Evolutionary conservation across 2,797 vertebrate species (phyloP), one percentile per base, ranked within the genome.

Genomic region (Chrosomus eos): DNA sequence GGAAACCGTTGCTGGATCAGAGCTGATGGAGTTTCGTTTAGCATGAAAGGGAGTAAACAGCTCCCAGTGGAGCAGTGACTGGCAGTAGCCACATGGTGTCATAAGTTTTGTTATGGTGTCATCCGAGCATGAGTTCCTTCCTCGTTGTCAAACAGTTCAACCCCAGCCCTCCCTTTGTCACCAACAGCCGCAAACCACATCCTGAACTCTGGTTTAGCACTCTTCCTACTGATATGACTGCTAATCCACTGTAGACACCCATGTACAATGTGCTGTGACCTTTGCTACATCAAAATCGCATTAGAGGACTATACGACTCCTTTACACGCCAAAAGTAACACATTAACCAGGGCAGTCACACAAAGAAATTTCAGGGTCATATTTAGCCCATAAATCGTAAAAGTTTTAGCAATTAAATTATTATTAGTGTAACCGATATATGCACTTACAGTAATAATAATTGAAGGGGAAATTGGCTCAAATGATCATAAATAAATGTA

Each of bases 11-110:
- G 38, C 26, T 60, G 58, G 58, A 64, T 64, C 10, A 64, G 38
- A 64, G 80, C 53, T 21, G 40, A 48, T 45, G 58, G 43, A n/a
- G n/a, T 48, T 48, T 48, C 4, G 1, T 83, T 66, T 70, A 83
- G 18, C 67, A 72, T 55, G 40, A 72, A 83, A 43, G 81, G 43
- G 70, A 33, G 38, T 53, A 87, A 55, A 58, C 26, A 70, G 85
- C 73, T 87, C 77, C 68, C 67, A 53, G n/a, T 14, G 10, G 79
- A 81, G 90, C 89, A 90, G 66, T 91, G 90, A 43, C 90, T 84
- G 10, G 1, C 74, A 81, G 83, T 76, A 73, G 68, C 92, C 90
- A 92, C 90, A 90, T 88, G 92, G 89, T 91, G 91, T 93, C 91
- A 89, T 88, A 86, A 88, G 84, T 74, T 73, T 86, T 87, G 88